These are phyloP conservation scores for Mesaphorura yosii DNA, from an alignment of 1,140 invertebrate genomes.

Conservation along the genomic window DNA sequence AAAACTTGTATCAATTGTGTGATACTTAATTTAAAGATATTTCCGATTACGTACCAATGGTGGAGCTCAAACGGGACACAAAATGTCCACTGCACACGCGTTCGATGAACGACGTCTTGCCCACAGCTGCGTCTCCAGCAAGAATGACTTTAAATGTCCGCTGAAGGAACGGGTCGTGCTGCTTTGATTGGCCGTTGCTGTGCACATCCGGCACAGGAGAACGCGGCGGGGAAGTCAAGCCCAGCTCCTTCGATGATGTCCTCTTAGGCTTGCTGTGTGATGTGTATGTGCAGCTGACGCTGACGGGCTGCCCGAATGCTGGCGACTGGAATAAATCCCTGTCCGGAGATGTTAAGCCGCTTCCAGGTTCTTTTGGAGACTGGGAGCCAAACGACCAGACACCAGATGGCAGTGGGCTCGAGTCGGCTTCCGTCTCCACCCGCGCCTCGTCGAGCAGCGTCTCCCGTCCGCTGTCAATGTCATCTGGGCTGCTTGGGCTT, in stretches of 20 bases:
- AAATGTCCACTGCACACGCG: slow-evolving; percentile 50
- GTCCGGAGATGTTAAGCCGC: background rate
- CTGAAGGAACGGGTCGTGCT: background rate
- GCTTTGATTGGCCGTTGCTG: background rate
- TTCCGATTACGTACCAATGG: slow-evolving; percentile 42
- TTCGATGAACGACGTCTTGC: slow-evolving; percentile 55
- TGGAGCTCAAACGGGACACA: slow-evolving; percentile 46
- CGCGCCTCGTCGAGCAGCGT: slow-evolving; percentile 22
- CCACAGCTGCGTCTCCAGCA: slow-evolving; percentile 54
- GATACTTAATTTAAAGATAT: background rate
- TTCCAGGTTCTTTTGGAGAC: background rate
- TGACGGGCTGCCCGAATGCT: background rate
- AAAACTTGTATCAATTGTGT: background rate
- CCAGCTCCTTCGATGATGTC: too few relatives aligned
- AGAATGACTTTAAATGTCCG: slow-evolving; percentile 46
- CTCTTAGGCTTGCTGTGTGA: too few relatives aligned
- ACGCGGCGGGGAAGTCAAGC: too few relatives aligned
- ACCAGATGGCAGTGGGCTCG: slow-evolving; percentile 21
- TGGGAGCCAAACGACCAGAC: slow-evolving; percentile 18
- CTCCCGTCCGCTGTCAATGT: slow-evolving; percentile 22
- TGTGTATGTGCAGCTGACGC: background rate
- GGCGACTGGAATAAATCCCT: background rate
- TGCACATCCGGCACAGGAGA: background rate
- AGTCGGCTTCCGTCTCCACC: slow-evolving; percentile 19
- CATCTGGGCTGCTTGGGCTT: too few relatives aligned